Evolutionary conservation across 2,888 invertebrate species (phyloP).

Genomic region (Unio delphinus): DNA sequence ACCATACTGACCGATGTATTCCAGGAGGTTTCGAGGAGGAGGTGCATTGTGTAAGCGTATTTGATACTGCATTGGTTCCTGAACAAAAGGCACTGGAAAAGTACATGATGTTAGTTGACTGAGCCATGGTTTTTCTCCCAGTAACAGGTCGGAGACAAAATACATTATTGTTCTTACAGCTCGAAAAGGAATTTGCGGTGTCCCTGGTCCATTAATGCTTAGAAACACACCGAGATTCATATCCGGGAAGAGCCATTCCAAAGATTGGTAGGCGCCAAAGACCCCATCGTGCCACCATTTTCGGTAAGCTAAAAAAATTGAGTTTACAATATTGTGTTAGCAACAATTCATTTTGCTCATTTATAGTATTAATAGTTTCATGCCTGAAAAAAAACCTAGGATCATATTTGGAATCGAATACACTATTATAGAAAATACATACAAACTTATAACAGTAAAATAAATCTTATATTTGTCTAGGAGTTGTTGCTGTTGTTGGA

Average conservation of each 20-base stretch:
- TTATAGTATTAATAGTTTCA: too few species aligned
- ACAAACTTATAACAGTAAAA: too few species aligned
- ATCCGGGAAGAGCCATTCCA: slow-evolving; percentile 29
- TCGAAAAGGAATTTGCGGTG: slow-evolving; percentile 7
- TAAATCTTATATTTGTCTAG: too few species aligned
- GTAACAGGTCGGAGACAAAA: slow-evolving; percentile 18
- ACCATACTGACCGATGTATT: slow-evolving; percentile 23
- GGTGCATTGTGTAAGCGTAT: slow-evolving; percentile 2
- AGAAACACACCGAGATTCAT: slow-evolving; percentile 19
- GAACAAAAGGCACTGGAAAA: slow-evolving; percentile 24
- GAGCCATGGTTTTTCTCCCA: slow-evolving; percentile 23
- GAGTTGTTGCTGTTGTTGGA: too few species aligned
- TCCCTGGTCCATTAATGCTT: slow-evolving; percentile 28
- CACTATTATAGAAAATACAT: too few species aligned
- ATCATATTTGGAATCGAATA: too few species aligned
- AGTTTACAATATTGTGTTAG: too few species aligned
- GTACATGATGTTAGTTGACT: slow-evolving; percentile 19
- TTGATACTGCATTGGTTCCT: background rate
- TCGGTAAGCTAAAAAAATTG: slow-evolving; percentile 11
- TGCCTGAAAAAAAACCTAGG: too few species aligned
- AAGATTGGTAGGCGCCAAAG: slow-evolving; percentile 21
- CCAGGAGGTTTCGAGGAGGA: slow-evolving; percentile 7
- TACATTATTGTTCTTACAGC: slow-evolving; percentile 19
- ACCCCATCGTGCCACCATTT: slow-evolving; percentile 27
- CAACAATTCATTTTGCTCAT: too few species aligned